Conservation (phyloP, 2,113 vertebrate species). For the Phylloscopus whistleri region DNA sequence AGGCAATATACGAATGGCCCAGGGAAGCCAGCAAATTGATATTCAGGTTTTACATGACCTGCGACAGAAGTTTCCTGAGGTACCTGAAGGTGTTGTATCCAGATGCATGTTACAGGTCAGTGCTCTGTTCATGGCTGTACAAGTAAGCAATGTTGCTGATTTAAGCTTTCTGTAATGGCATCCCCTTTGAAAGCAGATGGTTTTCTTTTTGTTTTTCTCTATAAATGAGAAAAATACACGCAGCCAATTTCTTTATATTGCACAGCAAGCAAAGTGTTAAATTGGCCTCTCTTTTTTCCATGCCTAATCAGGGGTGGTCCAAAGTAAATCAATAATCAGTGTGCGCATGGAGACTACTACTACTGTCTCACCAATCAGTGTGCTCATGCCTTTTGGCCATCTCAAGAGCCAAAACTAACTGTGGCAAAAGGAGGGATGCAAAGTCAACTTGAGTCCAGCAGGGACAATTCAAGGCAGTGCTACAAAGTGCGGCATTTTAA, state of each 20-base stretch:
- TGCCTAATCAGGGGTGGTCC: background rate
- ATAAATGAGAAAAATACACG: background rate
- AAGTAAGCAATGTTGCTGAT: background rate
- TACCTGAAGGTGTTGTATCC: constrained; percentile 98
- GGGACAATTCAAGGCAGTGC: background rate
- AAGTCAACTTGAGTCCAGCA: background rate
- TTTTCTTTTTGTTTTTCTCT: background rate
- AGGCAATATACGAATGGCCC: constrained; percentile 99
- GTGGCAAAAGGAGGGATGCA: background rate
- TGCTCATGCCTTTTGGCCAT: background rate
- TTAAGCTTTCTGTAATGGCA: background rate
- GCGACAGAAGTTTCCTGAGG: constrained; percentile 98
- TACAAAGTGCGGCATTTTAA: rapidly evolving
- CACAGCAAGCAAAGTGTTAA: background rate
- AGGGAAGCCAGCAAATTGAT: constrained; percentile 99
- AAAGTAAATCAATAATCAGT: background rate
- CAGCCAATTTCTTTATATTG: background rate
- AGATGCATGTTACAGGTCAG: constrained; percentile 97
- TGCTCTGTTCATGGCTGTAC: constrained; percentile 40
- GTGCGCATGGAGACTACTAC: background rate
- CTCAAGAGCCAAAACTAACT: background rate
- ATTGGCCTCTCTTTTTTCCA: background rate
- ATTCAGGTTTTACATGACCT: constrained; percentile 99
- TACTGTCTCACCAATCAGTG: background rate
- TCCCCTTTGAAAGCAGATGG: background rate